phyloP scores from a whole-genome alignment of 2,113 vertebrate genomes.

The Dromaius novaehollandiae region DNA sequence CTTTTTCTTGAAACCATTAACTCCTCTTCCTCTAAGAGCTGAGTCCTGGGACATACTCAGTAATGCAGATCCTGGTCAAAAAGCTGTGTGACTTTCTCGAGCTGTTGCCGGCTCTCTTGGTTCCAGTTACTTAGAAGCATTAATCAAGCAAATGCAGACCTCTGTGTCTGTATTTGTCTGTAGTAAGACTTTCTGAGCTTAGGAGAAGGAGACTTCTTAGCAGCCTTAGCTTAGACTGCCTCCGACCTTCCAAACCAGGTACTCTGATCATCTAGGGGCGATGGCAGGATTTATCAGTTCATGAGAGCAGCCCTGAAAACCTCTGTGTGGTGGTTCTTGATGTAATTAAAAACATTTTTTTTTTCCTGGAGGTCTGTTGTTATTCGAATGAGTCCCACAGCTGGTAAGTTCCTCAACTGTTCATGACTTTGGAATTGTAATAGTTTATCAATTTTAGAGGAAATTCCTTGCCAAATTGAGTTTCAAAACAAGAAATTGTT shows the following conservation, averaged over 20 bases:
- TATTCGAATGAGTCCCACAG: background rate
- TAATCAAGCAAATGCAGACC: background rate
- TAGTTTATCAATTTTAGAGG: background rate
- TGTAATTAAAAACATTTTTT: background rate
- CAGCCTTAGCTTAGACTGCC: background rate
- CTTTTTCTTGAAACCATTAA: background rate
- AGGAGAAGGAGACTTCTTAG: no score
- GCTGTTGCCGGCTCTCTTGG: background rate
- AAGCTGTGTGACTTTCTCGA: background rate
- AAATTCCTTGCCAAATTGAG: background rate
- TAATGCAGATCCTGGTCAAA: background rate
- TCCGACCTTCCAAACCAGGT: background rate
- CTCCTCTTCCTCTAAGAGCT: background rate
- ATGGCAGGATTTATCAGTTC: background rate
- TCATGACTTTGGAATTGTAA: background rate
- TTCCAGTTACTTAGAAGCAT: background rate
- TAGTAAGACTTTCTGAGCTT: fast-evolving
- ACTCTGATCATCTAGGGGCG: background rate
- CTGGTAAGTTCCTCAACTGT: background rate
- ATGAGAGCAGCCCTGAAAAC: background rate
- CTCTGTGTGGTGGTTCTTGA: fast-evolving
- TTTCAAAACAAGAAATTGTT: background rate
- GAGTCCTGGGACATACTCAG: background rate
- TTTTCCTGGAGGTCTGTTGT: background rate
- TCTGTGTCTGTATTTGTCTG: background rate